Conservation (phyloP, 2,797 vertebrate genomes). For the Uromys caudimaculatus region DNA sequence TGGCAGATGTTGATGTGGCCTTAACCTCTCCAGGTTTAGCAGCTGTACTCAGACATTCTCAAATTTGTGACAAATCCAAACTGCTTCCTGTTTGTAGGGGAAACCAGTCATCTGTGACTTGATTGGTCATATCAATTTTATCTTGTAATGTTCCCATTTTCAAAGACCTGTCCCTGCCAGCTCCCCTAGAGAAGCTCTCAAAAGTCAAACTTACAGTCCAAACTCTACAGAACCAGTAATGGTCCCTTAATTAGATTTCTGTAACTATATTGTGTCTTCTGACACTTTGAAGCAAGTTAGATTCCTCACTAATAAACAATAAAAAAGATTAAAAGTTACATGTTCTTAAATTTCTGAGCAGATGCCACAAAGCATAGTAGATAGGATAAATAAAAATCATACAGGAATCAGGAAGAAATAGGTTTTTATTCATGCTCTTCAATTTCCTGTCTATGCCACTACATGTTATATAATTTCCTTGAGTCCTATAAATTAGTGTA, state of each 20-base stretch:
- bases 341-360: constrained; percentile 36
- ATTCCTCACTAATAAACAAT: constrained; percentile 4
- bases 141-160: constrained; percentile 62
- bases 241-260: neutral
- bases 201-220: constrained; percentile 18
- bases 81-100: neutral
- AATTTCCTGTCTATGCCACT: neutral
- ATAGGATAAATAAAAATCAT: constrained; percentile 30
- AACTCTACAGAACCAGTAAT: neutral
- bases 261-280: neutral
- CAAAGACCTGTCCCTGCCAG: constrained; percentile 25
- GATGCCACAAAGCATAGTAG: constrained; percentile 3
- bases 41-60: constrained; percentile 62
- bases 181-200: constrained; percentile 54
- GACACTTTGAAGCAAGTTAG: constrained; percentile 16
- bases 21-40: constrained; percentile 63
- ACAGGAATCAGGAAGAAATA: neutral
- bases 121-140: constrained; percentile 63
- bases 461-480: constrained; percentile 4
- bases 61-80: constrained; percentile 57
- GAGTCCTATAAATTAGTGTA: neutral
- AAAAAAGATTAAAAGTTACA: constrained; percentile 15
- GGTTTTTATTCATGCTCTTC: neutral
- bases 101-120: constrained; percentile 60
- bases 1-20: constrained; percentile 1